phyloP scores from a whole-genome alignment of 2,113 vertebrate species.

The Ceyx cyanopectus region DNA sequence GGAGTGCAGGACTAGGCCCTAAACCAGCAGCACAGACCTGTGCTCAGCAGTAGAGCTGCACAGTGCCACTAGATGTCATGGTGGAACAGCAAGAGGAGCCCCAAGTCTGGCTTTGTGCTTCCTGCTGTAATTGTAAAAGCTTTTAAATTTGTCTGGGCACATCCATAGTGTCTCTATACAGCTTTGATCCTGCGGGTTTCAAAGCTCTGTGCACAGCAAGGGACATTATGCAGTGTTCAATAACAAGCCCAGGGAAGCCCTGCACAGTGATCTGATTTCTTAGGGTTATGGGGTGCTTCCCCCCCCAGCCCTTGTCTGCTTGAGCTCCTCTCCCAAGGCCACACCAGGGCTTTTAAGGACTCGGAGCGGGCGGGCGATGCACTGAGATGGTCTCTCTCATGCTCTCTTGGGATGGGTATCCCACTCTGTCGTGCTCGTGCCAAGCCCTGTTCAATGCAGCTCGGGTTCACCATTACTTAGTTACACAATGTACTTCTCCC shows the following conservation, averaged over 20 bases:
- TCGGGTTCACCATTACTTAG: constrained; percentile 26
- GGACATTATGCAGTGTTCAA: background rate
- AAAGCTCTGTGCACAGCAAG: background rate
- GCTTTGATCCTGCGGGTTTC: background rate
- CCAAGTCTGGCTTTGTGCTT: background rate
- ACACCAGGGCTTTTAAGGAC: constrained; percentile 33
- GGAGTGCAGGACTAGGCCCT: background rate
- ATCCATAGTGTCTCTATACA: background rate
- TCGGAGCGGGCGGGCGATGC: background rate
- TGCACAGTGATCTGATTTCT: background rate
- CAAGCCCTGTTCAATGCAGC: constrained; percentile 40
- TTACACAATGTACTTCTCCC: constrained; percentile 58
- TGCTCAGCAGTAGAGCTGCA: background rate
- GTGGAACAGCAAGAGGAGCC: constrained; percentile 32
- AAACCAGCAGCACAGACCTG: fast-evolving
- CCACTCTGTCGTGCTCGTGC: background rate
- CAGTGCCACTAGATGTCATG: constrained; percentile 63
- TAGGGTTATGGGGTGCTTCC: background rate
- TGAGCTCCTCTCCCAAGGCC: constrained; percentile 2
- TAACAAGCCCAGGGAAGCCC: background rate
- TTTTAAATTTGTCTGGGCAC: background rate
- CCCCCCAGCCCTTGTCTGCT: background rate
- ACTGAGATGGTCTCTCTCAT: constrained; percentile 32
- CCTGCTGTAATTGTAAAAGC: background rate
- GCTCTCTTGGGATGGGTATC: constrained; percentile 23